These are phyloP conservation scores for Cosmopolites sordidus DNA, from an alignment of 2,888 invertebrate genomes.

Conservation along the genomic window DNA sequence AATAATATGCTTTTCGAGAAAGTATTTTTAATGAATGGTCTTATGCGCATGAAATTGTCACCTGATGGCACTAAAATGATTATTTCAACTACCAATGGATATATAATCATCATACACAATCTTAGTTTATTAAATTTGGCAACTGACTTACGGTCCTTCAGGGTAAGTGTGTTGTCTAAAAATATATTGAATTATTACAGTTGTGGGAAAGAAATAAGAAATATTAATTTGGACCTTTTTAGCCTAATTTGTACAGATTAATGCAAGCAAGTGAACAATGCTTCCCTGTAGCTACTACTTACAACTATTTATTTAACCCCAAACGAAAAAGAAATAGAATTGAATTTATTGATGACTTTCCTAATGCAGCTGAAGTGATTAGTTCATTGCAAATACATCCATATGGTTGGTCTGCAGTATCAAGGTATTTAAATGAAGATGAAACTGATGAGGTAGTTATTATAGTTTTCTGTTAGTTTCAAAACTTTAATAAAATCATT, in stretches of 20 bases:
- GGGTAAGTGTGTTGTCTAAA: conserved; percentile 52
- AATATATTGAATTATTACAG: background rate
- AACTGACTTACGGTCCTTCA: conserved; percentile 78
- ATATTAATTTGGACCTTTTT: conserved; percentile 44
- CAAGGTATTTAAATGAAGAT: conserved; percentile 80
- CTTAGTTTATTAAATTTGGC: conserved; percentile 75
- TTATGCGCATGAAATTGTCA: conserved; percentile 83
- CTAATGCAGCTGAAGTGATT: conserved; percentile 87
- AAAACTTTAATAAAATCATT: background rate
- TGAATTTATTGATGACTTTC: conserved; percentile 89
- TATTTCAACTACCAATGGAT: conserved; percentile 86
- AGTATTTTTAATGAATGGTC: conserved; percentile 77
- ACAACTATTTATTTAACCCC: conserved; percentile 75
- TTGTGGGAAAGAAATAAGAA: background rate
- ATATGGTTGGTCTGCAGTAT: conserved; percentile 83
- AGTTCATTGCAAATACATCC: conserved; percentile 86
- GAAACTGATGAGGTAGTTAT: conserved; percentile 74
- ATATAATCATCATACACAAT: conserved; percentile 85
- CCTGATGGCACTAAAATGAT: conserved; percentile 85
- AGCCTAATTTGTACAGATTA: conserved; percentile 85
- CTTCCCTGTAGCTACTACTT: conserved; percentile 74
- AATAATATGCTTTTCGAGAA: conserved; percentile 72
- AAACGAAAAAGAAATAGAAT: conserved; percentile 74
- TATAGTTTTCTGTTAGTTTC: conserved; percentile 27
- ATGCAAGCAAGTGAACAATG: conserved; percentile 84